Evolutionary conservation across 2,888 invertebrate species (phyloP), one percentile per base, ranked within the genome.

Genomic region (Eupithecia subumbrata): DNA sequence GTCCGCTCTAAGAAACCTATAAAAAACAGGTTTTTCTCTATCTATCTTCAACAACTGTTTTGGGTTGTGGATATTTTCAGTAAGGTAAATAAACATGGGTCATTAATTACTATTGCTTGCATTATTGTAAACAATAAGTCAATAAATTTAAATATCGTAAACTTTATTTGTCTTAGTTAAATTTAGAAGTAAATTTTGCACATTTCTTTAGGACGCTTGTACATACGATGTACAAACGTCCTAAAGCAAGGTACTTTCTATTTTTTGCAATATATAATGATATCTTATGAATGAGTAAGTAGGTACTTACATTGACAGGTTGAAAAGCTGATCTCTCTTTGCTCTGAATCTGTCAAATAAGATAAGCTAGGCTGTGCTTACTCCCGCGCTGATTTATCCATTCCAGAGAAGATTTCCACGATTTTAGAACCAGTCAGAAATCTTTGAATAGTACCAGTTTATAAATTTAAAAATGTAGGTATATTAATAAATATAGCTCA

Each of bases 1-100:
- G 66, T 87, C 90, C 68, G 68, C 40, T 89, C 87, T 87, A 82
- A 86, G 87, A 88, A 84, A 88, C 88, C 86, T 90, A 91, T 91
- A 94, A 94, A 93, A 93, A 93, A 40, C 1, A 0, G 5, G 16
- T 45, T 40, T 68, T 43, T 25, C n/a, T 67, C 66, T 67, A 67
- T 37, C 9, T 5, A 25, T 60, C 60, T 60, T 25, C 25, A 56
- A 60, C 25, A 25, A 60, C 22, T 25, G 60, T 60, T 60, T 60
- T 60, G 11, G 56, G 0, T 56, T 56, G 22, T 60, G 60, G 14
- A 12, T 60, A 22, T 60, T 60, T 22, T 60, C 14, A 14, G 60
- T 60, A 12, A 14, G 14, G 60, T 25, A 14, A 22, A n/a, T 56
- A 22, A 56, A 22, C 52, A n/a, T n/a, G 52, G 2, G 52, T 9